Base-by-base conservation (phyloP, 2,797 vertebrate species). In the Taeniopygia guttata region DNA sequence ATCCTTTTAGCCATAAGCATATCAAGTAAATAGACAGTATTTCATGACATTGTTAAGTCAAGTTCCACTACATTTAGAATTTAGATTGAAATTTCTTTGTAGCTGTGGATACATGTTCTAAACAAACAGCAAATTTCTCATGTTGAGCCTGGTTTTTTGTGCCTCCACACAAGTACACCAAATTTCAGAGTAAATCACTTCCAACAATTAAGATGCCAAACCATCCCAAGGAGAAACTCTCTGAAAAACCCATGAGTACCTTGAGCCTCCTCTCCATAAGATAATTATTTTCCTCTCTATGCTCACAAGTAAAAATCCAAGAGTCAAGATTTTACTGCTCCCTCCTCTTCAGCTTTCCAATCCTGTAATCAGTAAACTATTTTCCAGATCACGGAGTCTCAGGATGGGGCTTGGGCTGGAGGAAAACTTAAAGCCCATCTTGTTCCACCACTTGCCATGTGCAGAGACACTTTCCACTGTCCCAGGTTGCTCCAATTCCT, bases 81-180 rank as follows among this genome's bases (percentile, higher is more conserved):
- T 66, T 51, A 40, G 40, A 51, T 2, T 36, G 43, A 42, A 34
- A 73, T 49, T 25, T 75, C 74, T 45, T 40, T 51, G 12, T 16
- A 59, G 27, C 46, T 64, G 36, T 45, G 46, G 51, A 72, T 38
- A 51, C 1, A 2, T 3, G 21, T 38, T 81, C 62, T 55, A 69
- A 88, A 76, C 42, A 83, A 66, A 62, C 32, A 27, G 29, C 15
- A 10, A 2, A 59, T 17, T 90, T 77, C 69, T 82, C 36, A 6
- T 1, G 27, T 3, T 67, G 25, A 74, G 67, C 27, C 40, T 1
- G 1, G 0, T 4, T 8, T 63, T 72, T 40, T 54, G 46, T 48
- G 70, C 21, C 18, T 75, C 55, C 29, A 25, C 29, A 18, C 0
- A 72, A 75, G 13, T 4, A 23, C 1, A 87, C 4, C 40, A 21